A percentile compares a stretch with the other conserved stretches of the same genome.
Evolutionary conservation across 2,797 vertebrate species (phyloP).

Genomic region (Cheirogaleus major): DNA sequence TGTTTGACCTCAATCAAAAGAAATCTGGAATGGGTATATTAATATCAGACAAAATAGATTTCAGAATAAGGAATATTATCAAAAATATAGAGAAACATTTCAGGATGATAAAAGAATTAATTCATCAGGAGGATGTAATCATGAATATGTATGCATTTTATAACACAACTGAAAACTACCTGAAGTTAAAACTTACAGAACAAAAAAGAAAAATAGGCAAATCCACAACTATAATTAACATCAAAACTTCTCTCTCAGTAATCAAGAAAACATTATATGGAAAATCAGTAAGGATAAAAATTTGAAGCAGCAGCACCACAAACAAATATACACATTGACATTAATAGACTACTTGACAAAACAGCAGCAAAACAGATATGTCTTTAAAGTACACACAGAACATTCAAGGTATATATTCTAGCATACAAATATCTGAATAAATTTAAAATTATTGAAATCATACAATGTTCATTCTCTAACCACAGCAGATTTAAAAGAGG

Average conservation of each 20-base stretch:
- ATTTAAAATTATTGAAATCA: neutral
- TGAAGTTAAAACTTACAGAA: neutral
- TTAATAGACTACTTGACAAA: neutral
- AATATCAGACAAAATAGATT: neutral
- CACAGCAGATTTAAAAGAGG: neutral
- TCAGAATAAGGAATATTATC: neutral
- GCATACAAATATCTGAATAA: neutral
- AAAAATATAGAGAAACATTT: neutral
- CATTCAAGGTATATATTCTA: neutral
- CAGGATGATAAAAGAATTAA: neutral
- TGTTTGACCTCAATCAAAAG: no score
- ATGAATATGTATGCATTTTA: neutral
- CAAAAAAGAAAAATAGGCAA: neutral
- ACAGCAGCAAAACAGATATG: neutral
- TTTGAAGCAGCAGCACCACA: neutral
- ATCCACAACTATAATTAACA: neutral
- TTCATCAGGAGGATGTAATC: neutral
- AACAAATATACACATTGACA: neutral
- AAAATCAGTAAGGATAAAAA: neutral
- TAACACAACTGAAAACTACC: neutral
- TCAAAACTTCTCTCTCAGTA: neutral
- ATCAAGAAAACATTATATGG: neutral
- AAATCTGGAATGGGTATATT: neutral
- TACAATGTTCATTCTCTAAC: neutral
- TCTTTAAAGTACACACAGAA: neutral